Conservation (phyloP, 2,888 invertebrate species). For the Busseola fusca region DNA sequence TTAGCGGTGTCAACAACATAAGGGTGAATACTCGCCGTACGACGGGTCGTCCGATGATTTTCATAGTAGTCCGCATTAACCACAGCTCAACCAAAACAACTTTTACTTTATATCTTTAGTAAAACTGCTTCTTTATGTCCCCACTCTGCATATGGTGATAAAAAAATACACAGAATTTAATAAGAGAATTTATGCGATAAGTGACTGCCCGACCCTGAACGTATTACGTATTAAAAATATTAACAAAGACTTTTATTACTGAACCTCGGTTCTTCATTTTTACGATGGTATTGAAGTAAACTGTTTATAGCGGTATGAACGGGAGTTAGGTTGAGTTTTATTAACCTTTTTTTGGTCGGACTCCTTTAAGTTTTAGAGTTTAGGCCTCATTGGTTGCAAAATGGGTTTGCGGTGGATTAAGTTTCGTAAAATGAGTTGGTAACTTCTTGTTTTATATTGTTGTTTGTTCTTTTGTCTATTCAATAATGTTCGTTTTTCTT, state of each 20-base stretch:
- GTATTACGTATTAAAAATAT: slow-evolving; percentile 62
- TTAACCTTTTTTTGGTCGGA: slow-evolving; percentile 58
- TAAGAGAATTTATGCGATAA: slow-evolving; percentile 55
- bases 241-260: slow-evolving; percentile 62
- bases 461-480: neutral
- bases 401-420: slow-evolving; percentile 50
- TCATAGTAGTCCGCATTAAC: slow-evolving; percentile 6
- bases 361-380: slow-evolving; percentile 56
- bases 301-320: slow-evolving; percentile 63
- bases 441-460: slow-evolving; percentile 15
- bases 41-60: too few species aligned
- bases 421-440: slow-evolving; percentile 22
- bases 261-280: slow-evolving; percentile 61
- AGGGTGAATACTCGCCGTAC: too few species aligned
- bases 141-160: slow-evolving; percentile 51
- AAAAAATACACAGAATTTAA: slow-evolving; percentile 52
- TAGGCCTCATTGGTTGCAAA: slow-evolving; percentile 57
- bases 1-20: too few species aligned
- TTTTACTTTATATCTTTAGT: slow-evolving; percentile 31
- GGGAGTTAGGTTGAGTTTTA: slow-evolving; percentile 59
- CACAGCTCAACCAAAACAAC: slow-evolving; percentile 11
- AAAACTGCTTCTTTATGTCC: slow-evolving; percentile 35
- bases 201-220: slow-evolving; percentile 47
- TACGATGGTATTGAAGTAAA: slow-evolving; percentile 62
- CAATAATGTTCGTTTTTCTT: neutral